phyloP scores from a whole-genome alignment of 2,797 vertebrate species.

The Sylvilagus floridanus region DNA sequence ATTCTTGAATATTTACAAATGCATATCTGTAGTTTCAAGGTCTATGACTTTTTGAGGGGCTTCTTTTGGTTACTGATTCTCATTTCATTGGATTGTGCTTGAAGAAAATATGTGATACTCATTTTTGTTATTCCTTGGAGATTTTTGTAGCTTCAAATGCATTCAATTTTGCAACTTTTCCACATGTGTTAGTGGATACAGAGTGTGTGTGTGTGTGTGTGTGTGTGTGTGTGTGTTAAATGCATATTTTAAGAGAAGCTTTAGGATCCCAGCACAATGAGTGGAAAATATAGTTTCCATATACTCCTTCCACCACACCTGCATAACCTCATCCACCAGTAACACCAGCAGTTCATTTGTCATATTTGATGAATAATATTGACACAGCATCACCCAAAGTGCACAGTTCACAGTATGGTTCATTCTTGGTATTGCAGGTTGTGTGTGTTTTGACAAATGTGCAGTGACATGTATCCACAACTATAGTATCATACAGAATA shows the following conservation, averaged over 20 bases:
- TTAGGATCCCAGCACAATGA: neutral
- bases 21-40: neutral
- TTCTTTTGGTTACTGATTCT: constrained; percentile 15
- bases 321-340: neutral
- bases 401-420: neutral
- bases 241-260: neutral
- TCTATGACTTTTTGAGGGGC: neutral
- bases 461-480: neutral
- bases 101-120: neutral
- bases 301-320: neutral
- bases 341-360: neutral
- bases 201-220: neutral
- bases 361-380: neutral
- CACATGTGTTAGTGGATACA: neutral
- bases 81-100: constrained; percentile 17
- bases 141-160: neutral
- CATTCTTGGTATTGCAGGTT: neutral
- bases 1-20: neutral
- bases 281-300: neutral
- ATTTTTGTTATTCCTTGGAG: neutral
- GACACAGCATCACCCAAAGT: neutral
- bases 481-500: neutral
- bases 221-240: neutral
- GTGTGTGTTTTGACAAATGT: neutral
- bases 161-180: constrained; percentile 34